Base-by-base conservation (phyloP, 2,888 invertebrate species). In the Cyrtodaria siliqua region DNA sequence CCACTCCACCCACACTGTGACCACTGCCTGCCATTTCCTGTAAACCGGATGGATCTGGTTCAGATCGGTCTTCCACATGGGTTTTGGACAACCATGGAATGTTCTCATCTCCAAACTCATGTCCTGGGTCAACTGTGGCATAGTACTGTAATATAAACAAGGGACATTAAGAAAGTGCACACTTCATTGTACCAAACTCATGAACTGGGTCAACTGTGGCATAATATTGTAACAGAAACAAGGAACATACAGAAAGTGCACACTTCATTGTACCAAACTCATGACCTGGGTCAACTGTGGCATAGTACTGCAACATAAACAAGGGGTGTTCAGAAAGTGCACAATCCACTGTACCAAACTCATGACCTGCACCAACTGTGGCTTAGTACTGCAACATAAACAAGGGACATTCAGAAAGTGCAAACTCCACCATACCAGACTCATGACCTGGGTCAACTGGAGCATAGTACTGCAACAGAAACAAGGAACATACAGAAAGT, bases 1-100 rank as follows among this genome's bases (percentile, higher is more conserved):
- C 97, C 63, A 99, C 98, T 0, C 98, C 99, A 18, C 99, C 99
- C 16, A 99, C 99, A 82, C 98, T 97, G 89, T 98, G 98, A 0
- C 99, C 99, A 92, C 97, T 97, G 70, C 91, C 98, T 96, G 64
- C 88, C 90, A 93, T 93, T 76, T 92, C 92, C 6, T 91, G 90
- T 57, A 91, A 71, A 18, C 90, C 90, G 33, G 88, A 88, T 16
- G 89, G 79, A 26, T 87, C 88, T 18, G 86, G 84, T 62, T 89
- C 89, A 49, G 84, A 72, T 38, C 89, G 74, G 64, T 91, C 90
- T 74, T 91, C 91, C 8, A 92, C 91, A 81, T 92, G 88, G 68
- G 91, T 88, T 62, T 84, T 87, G 71, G 97, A 96, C 85, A 99
- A 94, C 99, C 99, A 99, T 94, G 98, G 97, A 84, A 99, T 98